Conservation (phyloP, 2,113 vertebrate genomes). For the Erythrolamprus reginae region DNA sequence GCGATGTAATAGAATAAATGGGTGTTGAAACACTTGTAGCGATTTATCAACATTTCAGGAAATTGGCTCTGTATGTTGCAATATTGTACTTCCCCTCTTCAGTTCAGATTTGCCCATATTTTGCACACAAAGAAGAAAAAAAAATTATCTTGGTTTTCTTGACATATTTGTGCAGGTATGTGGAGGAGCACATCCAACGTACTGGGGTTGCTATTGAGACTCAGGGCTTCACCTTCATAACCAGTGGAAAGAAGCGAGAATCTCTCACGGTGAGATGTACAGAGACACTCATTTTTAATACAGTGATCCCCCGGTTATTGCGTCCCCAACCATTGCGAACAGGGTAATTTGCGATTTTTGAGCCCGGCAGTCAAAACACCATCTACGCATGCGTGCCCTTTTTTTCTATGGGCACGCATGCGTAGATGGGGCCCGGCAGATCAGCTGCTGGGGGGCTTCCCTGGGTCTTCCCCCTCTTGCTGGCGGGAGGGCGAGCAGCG, state of each 20-base stretch:
- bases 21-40: not conserved
- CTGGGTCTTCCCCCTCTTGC: too few species aligned
- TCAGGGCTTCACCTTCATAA: slow-evolving; percentile 81
- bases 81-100: not conserved
- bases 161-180: slow-evolving; percentile 66
- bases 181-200: slow-evolving; percentile 83
- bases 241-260: slow-evolving; percentile 80
- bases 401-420: too few species aligned
- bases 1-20: not conserved
- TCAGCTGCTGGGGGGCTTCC: too few species aligned
- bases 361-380: too few species aligned
- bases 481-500: too few species aligned
- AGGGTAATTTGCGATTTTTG: too few species aligned
- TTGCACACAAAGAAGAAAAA: not conserved
- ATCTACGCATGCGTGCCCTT: too few species aligned
- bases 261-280: slow-evolving; percentile 74
- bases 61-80: not conserved
- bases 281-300: not conserved
- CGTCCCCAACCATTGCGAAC: too few species aligned
- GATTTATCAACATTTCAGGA: not conserved
- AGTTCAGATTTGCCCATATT: not conserved
- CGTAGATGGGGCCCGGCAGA: too few species aligned
- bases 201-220: slow-evolving; percentile 84
- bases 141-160: not conserved
- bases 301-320: too few species aligned